Evolutionary conservation across 92 coral and sea anemone genomes (phyloP).

Genomic region (Scolanthus callimorphus): DNA sequence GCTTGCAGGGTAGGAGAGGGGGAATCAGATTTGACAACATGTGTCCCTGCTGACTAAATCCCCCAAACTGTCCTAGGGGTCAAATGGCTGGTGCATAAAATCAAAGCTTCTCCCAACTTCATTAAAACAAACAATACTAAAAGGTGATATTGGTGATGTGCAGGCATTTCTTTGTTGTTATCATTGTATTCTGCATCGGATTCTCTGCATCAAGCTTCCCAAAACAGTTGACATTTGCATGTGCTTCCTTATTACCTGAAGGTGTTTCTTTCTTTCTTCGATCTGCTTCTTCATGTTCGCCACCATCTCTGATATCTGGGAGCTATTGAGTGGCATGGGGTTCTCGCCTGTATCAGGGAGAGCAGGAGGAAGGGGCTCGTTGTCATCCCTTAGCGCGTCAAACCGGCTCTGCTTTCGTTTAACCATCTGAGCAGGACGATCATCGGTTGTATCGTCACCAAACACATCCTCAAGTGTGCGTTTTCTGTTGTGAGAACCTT

Average conservation of each 20-base stretch:
- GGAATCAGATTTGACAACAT: too few relatives aligned
- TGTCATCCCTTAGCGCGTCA: conserved; percentile 93
- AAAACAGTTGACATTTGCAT: too few relatives aligned
- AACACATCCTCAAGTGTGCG: conserved; percentile 97
- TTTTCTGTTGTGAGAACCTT: conserved; percentile 69
- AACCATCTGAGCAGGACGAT: conserved; percentile 36
- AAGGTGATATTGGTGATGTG: too few relatives aligned
- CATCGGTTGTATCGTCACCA: conserved; percentile 83
- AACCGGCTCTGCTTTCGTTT: conserved; percentile 92
- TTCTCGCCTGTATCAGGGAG: conserved; percentile 79
- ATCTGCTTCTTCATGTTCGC: conserved; percentile 97
- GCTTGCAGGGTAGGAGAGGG: too few relatives aligned
- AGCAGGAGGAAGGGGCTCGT: conserved; percentile 94
- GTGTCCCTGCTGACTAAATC: too few relatives aligned
- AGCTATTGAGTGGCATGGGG: conserved; percentile 69
- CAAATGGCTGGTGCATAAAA: too few relatives aligned
- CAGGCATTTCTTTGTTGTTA: too few relatives aligned
- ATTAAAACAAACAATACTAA: too few relatives aligned
- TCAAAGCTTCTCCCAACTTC: too few relatives aligned
- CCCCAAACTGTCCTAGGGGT: too few relatives aligned
- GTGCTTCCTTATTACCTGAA: conserved; percentile 65
- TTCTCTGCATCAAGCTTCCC: too few relatives aligned
- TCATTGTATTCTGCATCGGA: too few relatives aligned
- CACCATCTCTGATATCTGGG: conserved; percentile 93
- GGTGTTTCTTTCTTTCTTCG: conserved; percentile 81